Evolutionary conservation across 2,113 vertebrate genomes (phyloP).

Genomic region (Nothoprocta perdicaria): DNA sequence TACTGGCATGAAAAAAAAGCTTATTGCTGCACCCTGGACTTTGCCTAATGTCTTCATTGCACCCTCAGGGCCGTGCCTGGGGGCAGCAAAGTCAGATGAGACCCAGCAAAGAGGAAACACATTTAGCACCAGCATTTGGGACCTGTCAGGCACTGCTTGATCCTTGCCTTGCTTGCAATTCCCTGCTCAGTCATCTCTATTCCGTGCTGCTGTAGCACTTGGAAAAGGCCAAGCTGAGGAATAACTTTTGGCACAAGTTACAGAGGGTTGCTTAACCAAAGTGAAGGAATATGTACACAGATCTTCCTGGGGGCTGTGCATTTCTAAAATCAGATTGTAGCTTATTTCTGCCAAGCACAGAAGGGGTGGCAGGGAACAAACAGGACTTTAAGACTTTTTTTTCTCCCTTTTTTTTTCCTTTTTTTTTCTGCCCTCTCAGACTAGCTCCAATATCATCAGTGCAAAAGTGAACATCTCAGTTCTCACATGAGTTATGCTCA

Average conservation of each 20-base stretch:
- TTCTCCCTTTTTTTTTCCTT: neutral
- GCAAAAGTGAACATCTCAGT: neutral
- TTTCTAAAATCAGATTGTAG: neutral
- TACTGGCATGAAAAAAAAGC: conserved; percentile 10
- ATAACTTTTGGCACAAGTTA: neutral
- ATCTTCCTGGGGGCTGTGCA: neutral
- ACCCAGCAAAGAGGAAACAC: conserved; percentile 31
- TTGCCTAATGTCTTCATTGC: conserved; percentile 36
- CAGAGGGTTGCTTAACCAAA: neutral
- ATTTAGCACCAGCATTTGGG: neutral
- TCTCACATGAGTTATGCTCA: neutral
- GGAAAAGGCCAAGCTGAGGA: neutral
- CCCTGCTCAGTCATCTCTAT: neutral
- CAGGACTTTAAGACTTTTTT: neutral
- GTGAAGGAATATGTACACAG: neutral
- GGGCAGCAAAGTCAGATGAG: conserved; percentile 30
- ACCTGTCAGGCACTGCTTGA: conserved; percentile 12
- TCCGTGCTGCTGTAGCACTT: neutral
- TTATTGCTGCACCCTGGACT: neutral
- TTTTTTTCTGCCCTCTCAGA: neutral
- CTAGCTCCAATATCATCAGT: neutral
- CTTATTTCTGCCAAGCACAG: neutral
- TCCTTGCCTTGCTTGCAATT: conserved; percentile 21
- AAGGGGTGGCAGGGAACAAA: neutral
- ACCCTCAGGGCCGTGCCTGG: conserved; percentile 2